Base-by-base conservation (phyloP, 2,888 invertebrate genomes). In the Molorchus minor region DNA sequence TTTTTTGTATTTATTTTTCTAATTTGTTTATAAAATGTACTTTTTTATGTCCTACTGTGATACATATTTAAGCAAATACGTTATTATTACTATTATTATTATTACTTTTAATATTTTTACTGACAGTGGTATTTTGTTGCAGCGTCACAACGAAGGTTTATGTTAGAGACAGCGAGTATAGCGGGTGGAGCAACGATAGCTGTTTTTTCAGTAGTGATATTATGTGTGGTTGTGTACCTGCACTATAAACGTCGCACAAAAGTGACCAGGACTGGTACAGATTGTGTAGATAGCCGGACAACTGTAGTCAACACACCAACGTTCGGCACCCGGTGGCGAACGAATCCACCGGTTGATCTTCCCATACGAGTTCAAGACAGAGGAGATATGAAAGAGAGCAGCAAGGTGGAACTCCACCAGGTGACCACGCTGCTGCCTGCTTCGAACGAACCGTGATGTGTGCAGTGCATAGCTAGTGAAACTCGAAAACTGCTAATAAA, bases 131-230 rank as follows among this genome's bases (percentile, higher is more conserved):
- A 45, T 45, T 56, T 57, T 56, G 61, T 80, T 82, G 44, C 81
- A 88, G 88, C 92, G 81, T 87, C 90, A 78, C 87, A 91, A 81
- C 88, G 89, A 78, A 88, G 89, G 81, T 88, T 90, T 79, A 89
- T 92, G 90, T 86, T 93, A 83, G 92, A 93, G 84, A 92, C 90
- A 77, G 93, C 93, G 77, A 91, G 91, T 80, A 92, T 93, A 83
- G 93, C 93, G 73, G 90, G 92, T 78, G 92, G 92, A 78, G 92
- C 91, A 75, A 90, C 90, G 70, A 83, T 88, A 78, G 88, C 88
- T 73, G 86, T 87, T 78, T 85, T 88, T 82, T 84, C 88, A 77
- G 87, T 87, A 74, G 86, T 88, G 81, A 85, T 87, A 81, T 84
- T 88, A 79, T 87, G 87, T 81, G 83, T 86, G 78, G 86, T 86